These are phyloP conservation scores for Emydocephalus ijimae DNA, from an alignment of 2,113 vertebrate genomes.

Conservation along the genomic window DNA sequence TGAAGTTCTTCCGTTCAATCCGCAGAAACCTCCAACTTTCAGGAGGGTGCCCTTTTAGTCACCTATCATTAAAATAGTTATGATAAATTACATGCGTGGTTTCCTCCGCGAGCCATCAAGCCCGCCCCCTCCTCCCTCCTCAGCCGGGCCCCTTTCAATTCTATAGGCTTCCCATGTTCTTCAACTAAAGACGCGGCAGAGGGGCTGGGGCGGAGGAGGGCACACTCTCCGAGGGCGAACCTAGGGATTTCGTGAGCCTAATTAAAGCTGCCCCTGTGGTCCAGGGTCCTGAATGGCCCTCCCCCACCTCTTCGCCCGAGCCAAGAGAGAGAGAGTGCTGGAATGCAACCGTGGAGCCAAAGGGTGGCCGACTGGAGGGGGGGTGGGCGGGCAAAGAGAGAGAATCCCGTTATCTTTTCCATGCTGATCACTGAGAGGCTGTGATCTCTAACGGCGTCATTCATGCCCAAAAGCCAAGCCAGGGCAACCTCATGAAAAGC, in stretches of 20 bases:
- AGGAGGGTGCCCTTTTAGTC: slow-evolving; percentile 80
- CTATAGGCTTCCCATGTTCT: slow-evolving; percentile 70
- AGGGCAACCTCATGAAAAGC: not conserved
- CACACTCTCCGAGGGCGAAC: slow-evolving; percentile 78
- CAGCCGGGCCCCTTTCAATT: slow-evolving; percentile 71
- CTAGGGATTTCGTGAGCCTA: slow-evolving; percentile 82
- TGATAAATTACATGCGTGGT: slow-evolving; percentile 81
- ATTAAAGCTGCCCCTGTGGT: slow-evolving; percentile 83
- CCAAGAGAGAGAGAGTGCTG: slow-evolving; percentile 75
- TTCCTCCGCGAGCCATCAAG: slow-evolving; percentile 48
- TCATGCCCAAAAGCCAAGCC: not conserved
- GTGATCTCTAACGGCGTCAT: not conserved
- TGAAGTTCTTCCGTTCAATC: too few species aligned
- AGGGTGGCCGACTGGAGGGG: slow-evolving; percentile 5
- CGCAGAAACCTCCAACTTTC: slow-evolving; percentile 75
- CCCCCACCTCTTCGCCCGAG: slow-evolving; percentile 61
- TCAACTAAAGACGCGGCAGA: slow-evolving; percentile 66
- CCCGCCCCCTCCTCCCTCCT: not conserved
- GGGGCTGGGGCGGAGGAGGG: not conserved
- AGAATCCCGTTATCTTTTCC: not conserved
- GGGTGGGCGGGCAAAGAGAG: fast-evolving
- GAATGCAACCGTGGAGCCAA: slow-evolving; percentile 72
- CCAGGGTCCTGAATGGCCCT: slow-evolving; percentile 73
- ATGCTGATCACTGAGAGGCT: not conserved
- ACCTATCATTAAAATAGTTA: slow-evolving; percentile 81